These are phyloP conservation scores for Lysiphlebus fabarum DNA, from an alignment of 1,140 invertebrate genomes.

Conservation along the genomic window DNA sequence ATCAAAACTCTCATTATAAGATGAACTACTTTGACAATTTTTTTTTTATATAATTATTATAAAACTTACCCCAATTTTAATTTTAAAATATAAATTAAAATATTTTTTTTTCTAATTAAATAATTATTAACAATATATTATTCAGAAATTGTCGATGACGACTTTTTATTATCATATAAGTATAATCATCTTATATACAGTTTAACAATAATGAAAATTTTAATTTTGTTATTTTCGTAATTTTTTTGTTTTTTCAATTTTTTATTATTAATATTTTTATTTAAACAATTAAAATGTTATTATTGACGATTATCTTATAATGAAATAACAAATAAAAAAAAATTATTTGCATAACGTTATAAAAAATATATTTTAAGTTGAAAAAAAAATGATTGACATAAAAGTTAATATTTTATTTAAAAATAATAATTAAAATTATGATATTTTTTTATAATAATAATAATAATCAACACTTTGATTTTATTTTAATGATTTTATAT, in stretches of 20 bases:
- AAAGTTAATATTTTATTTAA: neutral
- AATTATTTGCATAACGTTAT: constrained; percentile 12
- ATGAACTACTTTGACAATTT: neutral
- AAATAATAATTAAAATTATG: too few species aligned
- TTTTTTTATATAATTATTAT: too few species aligned
- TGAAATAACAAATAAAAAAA: constrained; percentile 16
- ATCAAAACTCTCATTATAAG: neutral
- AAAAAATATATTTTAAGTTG: constrained; percentile 18
- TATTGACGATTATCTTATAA: constrained; percentile 14
- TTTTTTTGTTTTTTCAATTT: constrained; percentile 8
- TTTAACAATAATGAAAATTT: constrained; percentile 41
- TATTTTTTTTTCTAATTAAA: too few species aligned
- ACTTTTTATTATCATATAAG: constrained; percentile 52
- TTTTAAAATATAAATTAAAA: too few species aligned
- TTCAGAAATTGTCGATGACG: constrained; percentile 40
- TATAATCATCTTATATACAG: constrained; percentile 52
- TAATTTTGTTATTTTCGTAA: constrained; percentile 21
- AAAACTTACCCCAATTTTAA: too few species aligned
- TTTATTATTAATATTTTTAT: constrained; percentile 10
- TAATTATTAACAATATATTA: neutral
- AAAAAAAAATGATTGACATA: constrained; percentile 3
- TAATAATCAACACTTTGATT: too few species aligned
- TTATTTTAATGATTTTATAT: too few species aligned
- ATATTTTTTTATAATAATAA: too few species aligned
- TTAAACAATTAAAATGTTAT: constrained; percentile 11